phyloP scores from a whole-genome alignment of 2,113 vertebrate genomes.

The Montifringilla adamsi region DNA sequence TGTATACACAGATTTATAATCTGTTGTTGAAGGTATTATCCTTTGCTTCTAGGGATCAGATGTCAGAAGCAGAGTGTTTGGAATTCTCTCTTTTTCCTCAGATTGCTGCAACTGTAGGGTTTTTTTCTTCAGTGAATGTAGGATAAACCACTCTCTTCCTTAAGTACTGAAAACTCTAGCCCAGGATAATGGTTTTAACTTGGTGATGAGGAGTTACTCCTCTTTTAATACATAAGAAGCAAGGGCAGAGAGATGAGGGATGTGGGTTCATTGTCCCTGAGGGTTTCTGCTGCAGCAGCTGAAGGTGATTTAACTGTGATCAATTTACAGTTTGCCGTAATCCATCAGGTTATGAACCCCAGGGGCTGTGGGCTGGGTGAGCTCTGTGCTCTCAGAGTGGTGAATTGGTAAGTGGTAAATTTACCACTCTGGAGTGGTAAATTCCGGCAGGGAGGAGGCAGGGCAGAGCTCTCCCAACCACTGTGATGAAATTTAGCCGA shows the following conservation, averaged over 20 bases:
- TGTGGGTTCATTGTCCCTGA: background rate
- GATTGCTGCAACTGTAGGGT: background rate
- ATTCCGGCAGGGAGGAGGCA: background rate
- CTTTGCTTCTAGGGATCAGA: background rate
- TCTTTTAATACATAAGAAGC: background rate
- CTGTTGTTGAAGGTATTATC: slow-evolving; percentile 15
- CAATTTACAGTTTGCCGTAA: slow-evolving; percentile 8
- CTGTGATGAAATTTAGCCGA: background rate
- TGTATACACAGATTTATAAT: background rate
- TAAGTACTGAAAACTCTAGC: background rate
- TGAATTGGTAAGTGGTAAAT: too few relatives aligned
- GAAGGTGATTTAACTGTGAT: slow-evolving; percentile 28
- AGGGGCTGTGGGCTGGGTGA: background rate
- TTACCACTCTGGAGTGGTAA: fast-evolving
- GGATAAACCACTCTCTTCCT: background rate
- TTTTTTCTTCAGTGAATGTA: background rate
- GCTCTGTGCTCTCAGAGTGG: background rate
- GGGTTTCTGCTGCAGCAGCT: slow-evolving; percentile 14
- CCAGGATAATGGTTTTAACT: background rate
- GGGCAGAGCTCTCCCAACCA: background rate
- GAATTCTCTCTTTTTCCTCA: background rate
- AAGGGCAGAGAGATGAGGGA: background rate
- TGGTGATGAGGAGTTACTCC: background rate
- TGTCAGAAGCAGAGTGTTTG: background rate
- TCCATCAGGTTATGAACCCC: background rate